These are phyloP conservation scores for Cyphomyrmex costatus DNA, from an alignment of 1,140 invertebrate genomes.

Conservation along the genomic window DNA sequence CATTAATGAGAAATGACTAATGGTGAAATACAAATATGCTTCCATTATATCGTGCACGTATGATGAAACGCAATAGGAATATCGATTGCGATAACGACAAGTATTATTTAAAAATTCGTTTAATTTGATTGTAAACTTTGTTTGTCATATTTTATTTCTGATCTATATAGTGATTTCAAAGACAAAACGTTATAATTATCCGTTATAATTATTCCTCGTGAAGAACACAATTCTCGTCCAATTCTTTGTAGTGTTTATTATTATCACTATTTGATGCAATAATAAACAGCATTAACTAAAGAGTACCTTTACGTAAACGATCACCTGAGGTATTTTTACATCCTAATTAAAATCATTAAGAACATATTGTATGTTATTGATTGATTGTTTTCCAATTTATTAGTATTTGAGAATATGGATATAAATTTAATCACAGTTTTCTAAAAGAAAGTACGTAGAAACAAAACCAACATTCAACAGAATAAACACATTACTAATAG, in stretches of 20 bases:
- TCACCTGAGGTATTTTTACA: too few species aligned
- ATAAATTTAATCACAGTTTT: too few species aligned
- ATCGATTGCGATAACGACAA: slow-evolving; percentile 40
- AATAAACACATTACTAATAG: too few species aligned
- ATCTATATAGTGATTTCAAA: background rate
- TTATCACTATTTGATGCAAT: background rate
- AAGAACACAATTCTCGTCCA: background rate
- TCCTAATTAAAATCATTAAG: too few species aligned
- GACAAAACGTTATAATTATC: slow-evolving; percentile 13
- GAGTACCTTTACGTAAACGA: too few species aligned
- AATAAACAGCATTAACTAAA: background rate
- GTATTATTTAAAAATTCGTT: slow-evolving; percentile 37
- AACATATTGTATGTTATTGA: too few species aligned
- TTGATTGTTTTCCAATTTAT: too few species aligned
- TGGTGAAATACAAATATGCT: slow-evolving; percentile 43
- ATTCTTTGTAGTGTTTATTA: background rate
- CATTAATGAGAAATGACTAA: slow-evolving; percentile 51
- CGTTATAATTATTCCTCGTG: background rate
- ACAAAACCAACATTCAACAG: too few species aligned
- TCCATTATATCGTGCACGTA: slow-evolving; percentile 3
- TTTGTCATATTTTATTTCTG: background rate
- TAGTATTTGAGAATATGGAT: too few species aligned
- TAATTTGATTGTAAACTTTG: slow-evolving; percentile 24
- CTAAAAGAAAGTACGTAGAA: too few species aligned
- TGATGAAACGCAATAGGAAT: slow-evolving; percentile 1